A percentile compares a stretch with the other conserved stretches of the same genome.
phyloP scores from a whole-genome alignment of 2,113 vertebrate species.

The Raja brachyura region DNA sequence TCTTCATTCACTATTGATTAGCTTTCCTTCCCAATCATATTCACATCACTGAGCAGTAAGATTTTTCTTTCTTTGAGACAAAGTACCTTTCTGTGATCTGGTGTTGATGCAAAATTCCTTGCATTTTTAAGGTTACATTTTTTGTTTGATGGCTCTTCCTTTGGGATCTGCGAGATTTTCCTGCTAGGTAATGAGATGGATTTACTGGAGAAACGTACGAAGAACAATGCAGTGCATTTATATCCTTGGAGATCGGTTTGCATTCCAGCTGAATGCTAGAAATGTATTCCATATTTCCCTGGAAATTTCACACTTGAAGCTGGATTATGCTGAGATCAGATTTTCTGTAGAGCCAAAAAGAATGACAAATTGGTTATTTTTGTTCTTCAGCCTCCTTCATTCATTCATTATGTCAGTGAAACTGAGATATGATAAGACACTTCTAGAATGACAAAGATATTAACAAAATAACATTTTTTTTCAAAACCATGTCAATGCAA shows the following conservation, averaged over 20 bases:
- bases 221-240: conserved; percentile 23
- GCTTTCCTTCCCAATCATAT: conserved; percentile 47
- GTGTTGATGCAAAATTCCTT: not conserved
- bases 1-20: conserved; percentile 51
- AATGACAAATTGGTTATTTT: conserved; percentile 33
- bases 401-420: not conserved
- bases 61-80: not conserved
- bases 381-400: conserved; percentile 16
- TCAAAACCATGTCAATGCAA: not conserved
- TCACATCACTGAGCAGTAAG: conserved; percentile 32
- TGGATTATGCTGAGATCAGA: conserved; percentile 31
- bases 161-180: not conserved
- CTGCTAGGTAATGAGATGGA: conserved; percentile 31
- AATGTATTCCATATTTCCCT: conserved; percentile 34
- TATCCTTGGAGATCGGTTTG: conserved; percentile 30
- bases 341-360: conserved; percentile 21
- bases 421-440: not conserved
- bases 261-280: conserved; percentile 31
- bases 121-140: conserved; percentile 28
- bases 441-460: not conserved
- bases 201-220: conserved; percentile 29
- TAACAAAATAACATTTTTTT: conserved; percentile 3
- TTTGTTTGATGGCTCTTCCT: conserved; percentile 8
- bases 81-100: not conserved
- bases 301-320: conserved; percentile 31